Evolutionary conservation across 1,140 invertebrate species (phyloP).

Genomic region (Rhopalosiphum padi): DNA sequence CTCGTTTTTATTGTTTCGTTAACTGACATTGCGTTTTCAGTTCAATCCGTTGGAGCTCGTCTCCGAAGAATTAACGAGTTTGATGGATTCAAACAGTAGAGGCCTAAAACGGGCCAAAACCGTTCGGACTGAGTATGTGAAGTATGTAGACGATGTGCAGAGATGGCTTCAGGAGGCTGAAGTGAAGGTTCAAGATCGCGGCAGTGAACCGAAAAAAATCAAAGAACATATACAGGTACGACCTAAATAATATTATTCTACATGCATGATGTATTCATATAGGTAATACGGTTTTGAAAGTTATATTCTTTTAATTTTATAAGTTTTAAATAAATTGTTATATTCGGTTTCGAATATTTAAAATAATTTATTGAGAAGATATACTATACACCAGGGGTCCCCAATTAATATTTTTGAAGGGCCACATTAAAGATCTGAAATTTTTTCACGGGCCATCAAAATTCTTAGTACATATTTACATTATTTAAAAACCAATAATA

Average conservation of each 20-base stretch:
- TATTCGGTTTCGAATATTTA: neutral
- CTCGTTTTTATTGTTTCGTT: neutral
- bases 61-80: slow-evolving; percentile 77
- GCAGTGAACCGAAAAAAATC: slow-evolving; percentile 76
- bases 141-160: slow-evolving; percentile 81
- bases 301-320: neutral
- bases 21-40: slow-evolving; percentile 59
- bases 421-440: too few species aligned
- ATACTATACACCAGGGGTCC: too few species aligned
- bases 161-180: slow-evolving; percentile 84
- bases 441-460: too few species aligned
- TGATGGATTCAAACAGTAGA: slow-evolving; percentile 85
- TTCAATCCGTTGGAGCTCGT: slow-evolving; percentile 78
- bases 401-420: too few species aligned
- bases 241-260: neutral
- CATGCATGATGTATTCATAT: neutral
- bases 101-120: slow-evolving; percentile 86
- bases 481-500: too few species aligned
- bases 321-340: neutral
- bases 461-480: too few species aligned
- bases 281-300: neutral
- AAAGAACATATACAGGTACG: slow-evolving; percentile 73
- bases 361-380: neutral
- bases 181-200: slow-evolving; percentile 80
- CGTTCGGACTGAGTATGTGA: slow-evolving; percentile 77